Conservation (phyloP, 2,888 invertebrate genomes). For the Stenoptilia bipunctidactyla region DNA sequence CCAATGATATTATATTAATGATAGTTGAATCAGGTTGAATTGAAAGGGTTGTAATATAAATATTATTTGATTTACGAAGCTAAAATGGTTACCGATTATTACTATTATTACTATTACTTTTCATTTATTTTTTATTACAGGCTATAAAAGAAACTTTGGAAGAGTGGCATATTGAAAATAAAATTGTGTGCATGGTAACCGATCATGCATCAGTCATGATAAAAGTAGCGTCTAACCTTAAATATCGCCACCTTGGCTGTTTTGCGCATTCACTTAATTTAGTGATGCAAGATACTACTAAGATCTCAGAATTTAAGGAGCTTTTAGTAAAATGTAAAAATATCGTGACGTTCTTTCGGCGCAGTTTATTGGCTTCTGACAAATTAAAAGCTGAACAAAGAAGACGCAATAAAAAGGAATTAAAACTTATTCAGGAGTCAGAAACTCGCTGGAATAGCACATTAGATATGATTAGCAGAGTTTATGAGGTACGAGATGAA, state of each 20-base stretch:
- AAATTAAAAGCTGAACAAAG: constrained; percentile 3
- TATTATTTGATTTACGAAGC: too few relatives aligned
- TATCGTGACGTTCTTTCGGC: constrained; percentile 8
- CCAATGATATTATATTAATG: too few relatives aligned
- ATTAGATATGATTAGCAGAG: constrained; percentile 5
- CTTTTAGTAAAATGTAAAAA: constrained; percentile 1
- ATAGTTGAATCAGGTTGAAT: too few relatives aligned
- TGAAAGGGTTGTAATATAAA: too few relatives aligned
- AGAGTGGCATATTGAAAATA: constrained; percentile 8
- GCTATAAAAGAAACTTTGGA: constrained; percentile 5
- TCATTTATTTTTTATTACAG: constrained; percentile 2
- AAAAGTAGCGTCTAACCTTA: too few relatives aligned
- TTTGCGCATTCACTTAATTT: constrained; percentile 10
- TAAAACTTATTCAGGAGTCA: constrained; percentile 6
- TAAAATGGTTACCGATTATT: too few relatives aligned
- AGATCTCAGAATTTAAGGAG: not conserved
- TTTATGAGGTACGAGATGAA: constrained; percentile 6
- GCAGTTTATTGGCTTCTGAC: constrained; percentile 8
- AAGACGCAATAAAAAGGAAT: constrained; percentile 5
- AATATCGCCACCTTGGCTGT: constrained; percentile 11
- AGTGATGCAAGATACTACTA: not conserved
- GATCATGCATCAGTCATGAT: constrained; percentile 8
- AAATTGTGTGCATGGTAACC: constrained; percentile 7
- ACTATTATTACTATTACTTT: too few relatives aligned
- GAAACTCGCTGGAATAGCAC: constrained; percentile 9